These are phyloP conservation scores for Scomber scombrus DNA, from an alignment of 2,113 vertebrate species.

Conservation along the genomic window DNA sequence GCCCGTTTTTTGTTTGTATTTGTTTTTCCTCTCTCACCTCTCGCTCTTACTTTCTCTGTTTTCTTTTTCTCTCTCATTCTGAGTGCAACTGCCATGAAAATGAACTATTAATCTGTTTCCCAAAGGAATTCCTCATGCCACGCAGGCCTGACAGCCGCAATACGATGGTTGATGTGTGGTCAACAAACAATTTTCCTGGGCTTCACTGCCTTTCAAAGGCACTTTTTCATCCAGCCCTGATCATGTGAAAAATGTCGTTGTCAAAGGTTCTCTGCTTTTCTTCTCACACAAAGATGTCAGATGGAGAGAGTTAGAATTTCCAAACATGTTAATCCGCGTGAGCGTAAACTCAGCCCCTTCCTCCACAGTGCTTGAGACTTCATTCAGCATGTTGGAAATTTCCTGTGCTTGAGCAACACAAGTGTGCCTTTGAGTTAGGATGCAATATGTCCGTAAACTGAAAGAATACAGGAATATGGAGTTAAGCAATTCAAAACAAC, in stretches of 20 bases:
- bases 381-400: conserved; percentile 73
- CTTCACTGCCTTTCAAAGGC: conserved; percentile 89
- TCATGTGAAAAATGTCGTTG: conserved; percentile 86
- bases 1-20: conserved; percentile 9
- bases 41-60: conserved; percentile 9
- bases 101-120: conserved; percentile 87
- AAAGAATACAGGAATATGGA: conserved; percentile 58
- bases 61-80: conserved; percentile 52
- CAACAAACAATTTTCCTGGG: conserved; percentile 89
- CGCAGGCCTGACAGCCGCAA: conserved; percentile 83
- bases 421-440: conserved; percentile 70
- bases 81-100: conserved; percentile 82
- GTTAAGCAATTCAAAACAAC: conserved; percentile 41
- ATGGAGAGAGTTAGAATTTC: conserved; percentile 85
- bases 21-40: conserved; percentile 32
- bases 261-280: conserved; percentile 85
- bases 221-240: conserved; percentile 81
- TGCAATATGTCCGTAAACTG: conserved; percentile 63
- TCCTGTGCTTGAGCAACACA: conserved; percentile 75
- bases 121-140: conserved; percentile 85
- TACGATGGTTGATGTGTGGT: conserved; percentile 85
- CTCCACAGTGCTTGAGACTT: conserved; percentile 65
- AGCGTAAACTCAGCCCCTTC: conserved; percentile 78
- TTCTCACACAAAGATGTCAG: conserved; percentile 85
- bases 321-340: conserved; percentile 83